Conservation (phyloP, 2,797 vertebrate species). For the Uromys caudimaculatus region DNA sequence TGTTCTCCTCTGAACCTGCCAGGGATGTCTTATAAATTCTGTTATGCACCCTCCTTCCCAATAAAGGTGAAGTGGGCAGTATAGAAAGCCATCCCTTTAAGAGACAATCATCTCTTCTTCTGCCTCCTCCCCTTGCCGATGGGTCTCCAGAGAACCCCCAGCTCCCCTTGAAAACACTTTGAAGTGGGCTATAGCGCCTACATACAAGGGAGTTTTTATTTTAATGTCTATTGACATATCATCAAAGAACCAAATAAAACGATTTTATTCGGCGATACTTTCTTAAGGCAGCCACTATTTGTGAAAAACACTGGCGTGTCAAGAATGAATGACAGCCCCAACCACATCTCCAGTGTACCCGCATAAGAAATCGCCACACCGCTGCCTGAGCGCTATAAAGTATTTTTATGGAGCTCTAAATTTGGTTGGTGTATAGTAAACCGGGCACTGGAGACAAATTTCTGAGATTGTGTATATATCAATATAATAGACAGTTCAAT, state of each 20-base stretch:
- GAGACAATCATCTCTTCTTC: not conserved
- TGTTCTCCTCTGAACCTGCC: not conserved
- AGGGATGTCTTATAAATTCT: not conserved
- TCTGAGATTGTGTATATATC: conserved; percentile 78
- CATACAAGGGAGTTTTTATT: conserved; percentile 55
- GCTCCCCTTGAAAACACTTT: not conserved
- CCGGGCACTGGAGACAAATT: conserved; percentile 81
- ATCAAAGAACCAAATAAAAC: conserved; percentile 73
- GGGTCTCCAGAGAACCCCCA: conserved; percentile 26
- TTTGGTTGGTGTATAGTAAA: conserved; percentile 76
- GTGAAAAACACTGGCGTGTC: conserved; percentile 70
- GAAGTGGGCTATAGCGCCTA: not conserved
- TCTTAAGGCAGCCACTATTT: conserved; percentile 73
- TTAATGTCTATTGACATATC: conserved; percentile 74
- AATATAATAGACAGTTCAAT: conserved; percentile 82
- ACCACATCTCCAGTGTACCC: conserved; percentile 52
- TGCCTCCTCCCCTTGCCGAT: not conserved
- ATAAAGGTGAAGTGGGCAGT: not conserved
- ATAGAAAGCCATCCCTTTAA: not conserved
- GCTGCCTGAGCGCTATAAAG: conserved; percentile 73
- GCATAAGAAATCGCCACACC: conserved; percentile 70
- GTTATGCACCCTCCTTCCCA: not conserved
- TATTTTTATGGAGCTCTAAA: conserved; percentile 81
- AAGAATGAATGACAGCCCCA: conserved; percentile 74
- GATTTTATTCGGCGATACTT: conserved; percentile 71